Base-by-base conservation (phyloP, 2,797 vertebrate species). In the Darevskia nairensis region DNA sequence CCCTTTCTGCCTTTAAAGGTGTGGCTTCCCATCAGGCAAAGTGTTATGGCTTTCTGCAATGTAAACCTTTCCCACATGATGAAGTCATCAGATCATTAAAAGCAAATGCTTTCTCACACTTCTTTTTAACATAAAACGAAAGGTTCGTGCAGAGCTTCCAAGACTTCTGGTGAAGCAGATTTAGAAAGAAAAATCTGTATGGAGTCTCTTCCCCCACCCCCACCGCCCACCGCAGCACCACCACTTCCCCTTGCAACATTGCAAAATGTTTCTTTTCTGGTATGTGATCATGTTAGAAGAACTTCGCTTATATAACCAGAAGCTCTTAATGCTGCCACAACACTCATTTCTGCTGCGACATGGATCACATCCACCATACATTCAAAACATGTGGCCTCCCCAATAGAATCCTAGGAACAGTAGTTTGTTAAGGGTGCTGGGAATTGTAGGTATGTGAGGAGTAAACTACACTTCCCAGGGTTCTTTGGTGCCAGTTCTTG, bases 11-110 rank as follows among this genome's bases (percentile, higher is more conserved):
- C 27, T 83, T 92, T 91, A 92, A 94, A 93, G 88, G 89, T 92
- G 84, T 79, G 41, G 41, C 25, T 85, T 87, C 80, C 68, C 8
- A 21, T 55, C 76, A 74, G 74, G 88, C 71, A 89, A 86, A 75
- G 35, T 80, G 77, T 89, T 93, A 91, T 88, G 84, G 85, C 79
- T 92, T 87, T 91, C 89, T 17, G 4, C 17, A 89, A 25, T 84
- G 46, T 89, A 92, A 88, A 89, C 69, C 91, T 86, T 44, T 88
- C 90, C 90, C 90, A 55, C 0, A 1, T 89, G 82, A 82, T 94
- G 93, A 95, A 93, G 92, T 94, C 91, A 90, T 92, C 88, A 87
- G 69, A 69, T 46, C 77, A 27, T 50, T 91, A 59, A 71, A 55
- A 89, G 83, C 93, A 94, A 93, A 92, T 87, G 66, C 1, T 64